Evolutionary conservation across 2,113 vertebrate species (phyloP), one percentile per base, ranked within the genome.

Genomic region (Pitta sordida): DNA sequence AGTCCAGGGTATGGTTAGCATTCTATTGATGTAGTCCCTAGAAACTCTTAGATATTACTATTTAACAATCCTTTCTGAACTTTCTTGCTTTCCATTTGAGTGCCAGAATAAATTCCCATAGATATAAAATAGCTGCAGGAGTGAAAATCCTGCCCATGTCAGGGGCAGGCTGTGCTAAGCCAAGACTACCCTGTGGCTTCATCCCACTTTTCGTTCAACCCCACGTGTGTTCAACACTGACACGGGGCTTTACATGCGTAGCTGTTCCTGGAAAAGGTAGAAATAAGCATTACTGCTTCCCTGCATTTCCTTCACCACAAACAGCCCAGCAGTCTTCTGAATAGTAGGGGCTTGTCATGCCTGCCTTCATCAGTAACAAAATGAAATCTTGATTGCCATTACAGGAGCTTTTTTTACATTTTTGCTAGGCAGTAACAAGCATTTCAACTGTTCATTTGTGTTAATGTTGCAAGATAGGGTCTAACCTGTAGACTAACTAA

Each of bases 401-500:
- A 83, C 67, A 83, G 58, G 39, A 81, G 26, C 10, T 77, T 90
- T 86, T 85, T 83, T 71, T 65, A 24, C 79, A 63, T 29, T 79
- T 84, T 77, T 1, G 1, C 29, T 22, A 22, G 63, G 39, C 88
- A 93, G 91, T 79, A 91, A 76, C 67, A 85, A 87, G 56, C 85
- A 29, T 96, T 96, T 96, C 92, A 86, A 43, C 64, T 94, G 56
- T 95, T 97, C 94, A 63, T 87, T 87, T 96, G 83, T 56, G 80
- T 91, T 82, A 94, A 77, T 94, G 69, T 96, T 92, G 88, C 94
- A 90, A 90, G 86, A 87, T 89, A 76, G 88, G 63, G 83, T 93
- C 83, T 73, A 96, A 94, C 94, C 88, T 93, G 92, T 88, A 92
- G 92, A 83, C 92, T 92, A 94, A 92, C 88, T 96, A 97, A 97